Percentiles rank a stretch among this genome's conserved stretches.
Evolutionary conservation across 2,888 invertebrate genomes (phyloP).

Genomic region (Hofmannophila pseudospretella): DNA sequence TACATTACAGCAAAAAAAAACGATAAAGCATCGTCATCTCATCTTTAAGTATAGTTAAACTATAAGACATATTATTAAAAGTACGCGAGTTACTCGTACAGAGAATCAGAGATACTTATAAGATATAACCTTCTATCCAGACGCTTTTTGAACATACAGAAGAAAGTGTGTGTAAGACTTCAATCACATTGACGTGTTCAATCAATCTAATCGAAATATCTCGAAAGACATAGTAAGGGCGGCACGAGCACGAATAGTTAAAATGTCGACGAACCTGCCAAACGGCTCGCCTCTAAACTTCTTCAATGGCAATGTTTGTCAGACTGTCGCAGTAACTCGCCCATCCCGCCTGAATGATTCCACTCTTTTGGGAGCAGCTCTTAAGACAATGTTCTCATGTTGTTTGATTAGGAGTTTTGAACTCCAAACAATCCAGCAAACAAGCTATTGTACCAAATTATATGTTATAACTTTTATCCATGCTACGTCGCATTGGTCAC

Average conservation of each 20-base stretch:
- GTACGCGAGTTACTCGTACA: too few relatives aligned
- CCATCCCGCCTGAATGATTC: conserved; percentile 19
- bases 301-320: conserved; percentile 55
- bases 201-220: background rate
- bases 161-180: background rate
- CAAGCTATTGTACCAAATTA: too few relatives aligned
- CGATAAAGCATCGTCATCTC: too few relatives aligned
- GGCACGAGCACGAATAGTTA: conserved; percentile 21
- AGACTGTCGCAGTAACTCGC: conserved; percentile 20
- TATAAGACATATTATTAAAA: too few relatives aligned
- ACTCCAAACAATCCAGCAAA: conserved; percentile 16
- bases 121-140: too few relatives aligned
- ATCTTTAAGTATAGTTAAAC: too few relatives aligned
- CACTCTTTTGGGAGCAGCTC: conserved; percentile 25
- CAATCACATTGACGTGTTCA: background rate
- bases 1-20: too few relatives aligned
- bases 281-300: conserved; percentile 37
- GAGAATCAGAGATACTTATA: too few relatives aligned
- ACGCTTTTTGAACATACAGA: too few relatives aligned
- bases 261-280: conserved; percentile 54
- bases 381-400: conserved; percentile 14
- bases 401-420: conserved; percentile 21
- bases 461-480: too few relatives aligned
- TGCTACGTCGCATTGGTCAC: too few relatives aligned
- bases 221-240: background rate